Evolutionary conservation across 2,797 vertebrate genomes (phyloP), one percentile per base, ranked within the genome.

Genomic region (Hydrocynus forskahlii): DNA sequence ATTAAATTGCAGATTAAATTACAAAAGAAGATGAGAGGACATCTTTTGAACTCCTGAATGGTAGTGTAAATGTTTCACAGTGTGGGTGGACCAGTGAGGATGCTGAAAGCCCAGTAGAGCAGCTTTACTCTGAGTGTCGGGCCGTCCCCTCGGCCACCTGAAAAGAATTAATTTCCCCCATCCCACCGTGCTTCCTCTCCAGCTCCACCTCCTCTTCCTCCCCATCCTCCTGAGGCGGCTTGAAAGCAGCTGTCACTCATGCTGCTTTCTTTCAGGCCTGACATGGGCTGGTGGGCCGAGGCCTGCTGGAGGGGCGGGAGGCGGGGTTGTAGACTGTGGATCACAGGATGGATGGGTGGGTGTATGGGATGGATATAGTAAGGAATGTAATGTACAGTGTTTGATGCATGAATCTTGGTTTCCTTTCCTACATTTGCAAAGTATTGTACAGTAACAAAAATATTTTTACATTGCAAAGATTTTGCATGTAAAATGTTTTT

Each of bases 181-280:
- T 79, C 76, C 80, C 87, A 88, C 86, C 64, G 23, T 84, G 83
- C 89, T 91, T 86, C 81, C 83, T 81, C 80, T 77, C 69, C 80
- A 57, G 76, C 29, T 0, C 81, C 81, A 68, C 81, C 78, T 71
- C 38, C 12, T 59, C 85, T 82, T 45, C 43, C 43, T 45, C 43
- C 43, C 9, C 9, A 5, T 80, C 82, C 10, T 52, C 84, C 82
- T 81, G 82, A 87, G 86, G 78, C 85, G 85, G 87, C 89, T 88
- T 87, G 89, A 89, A 64, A 85, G 87, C 92, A 94, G 90, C 91
- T 93, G 92, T 91, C 79, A 81, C 84, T 88, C 87, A 83, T 78
- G 75, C 82, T 81, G 80, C 79, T 80, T 68, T 76, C 76, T 84
- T 86, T 90, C 86, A 29, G 8, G 38, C 10, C 16, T 66, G 63